phyloP scores from a whole-genome alignment of 2,113 vertebrate species.

The Xenopus laevis region DNA sequence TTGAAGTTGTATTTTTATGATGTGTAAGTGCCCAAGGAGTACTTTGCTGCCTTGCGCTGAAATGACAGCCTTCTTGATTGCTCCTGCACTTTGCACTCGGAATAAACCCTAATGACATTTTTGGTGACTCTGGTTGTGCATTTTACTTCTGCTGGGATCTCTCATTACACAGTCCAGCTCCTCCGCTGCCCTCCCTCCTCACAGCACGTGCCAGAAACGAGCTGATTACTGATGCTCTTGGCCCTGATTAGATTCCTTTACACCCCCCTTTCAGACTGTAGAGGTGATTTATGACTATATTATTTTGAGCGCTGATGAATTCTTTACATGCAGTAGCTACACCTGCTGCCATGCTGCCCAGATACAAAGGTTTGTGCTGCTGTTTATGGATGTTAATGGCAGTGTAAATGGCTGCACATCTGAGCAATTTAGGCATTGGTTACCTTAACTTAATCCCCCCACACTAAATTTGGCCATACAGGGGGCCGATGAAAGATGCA shows the following conservation, averaged over 20 bases:
- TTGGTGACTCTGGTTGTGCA: background rate
- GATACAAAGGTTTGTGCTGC: background rate
- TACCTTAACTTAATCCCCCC: no score
- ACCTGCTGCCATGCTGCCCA: background rate
- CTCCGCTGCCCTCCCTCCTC: background rate
- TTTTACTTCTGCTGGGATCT: background rate
- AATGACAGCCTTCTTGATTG: background rate
- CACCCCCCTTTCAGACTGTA: background rate
- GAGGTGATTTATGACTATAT: constrained; percentile 38
- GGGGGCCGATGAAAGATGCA: no score
- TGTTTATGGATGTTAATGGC: no score
- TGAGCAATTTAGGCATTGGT: no score
- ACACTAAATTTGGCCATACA: no score
- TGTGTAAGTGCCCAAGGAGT: no score
- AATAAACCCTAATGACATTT: background rate
- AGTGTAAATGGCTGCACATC: no score
- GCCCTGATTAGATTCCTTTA: constrained; percentile 31
- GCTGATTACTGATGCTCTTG: constrained; percentile 27
- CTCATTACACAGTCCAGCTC: background rate
- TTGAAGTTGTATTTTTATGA: no score
- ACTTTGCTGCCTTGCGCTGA: background rate
- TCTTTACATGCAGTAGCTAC: constrained; percentile 6
- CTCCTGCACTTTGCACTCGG: background rate
- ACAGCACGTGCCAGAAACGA: constrained; percentile 11
- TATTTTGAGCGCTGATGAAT: constrained; percentile 29